Percentiles rank a stretch among this genome's conserved stretches.
Evolutionary conservation across 2,797 vertebrate species (phyloP).

Genomic region (Graptemys geographica): DNA sequence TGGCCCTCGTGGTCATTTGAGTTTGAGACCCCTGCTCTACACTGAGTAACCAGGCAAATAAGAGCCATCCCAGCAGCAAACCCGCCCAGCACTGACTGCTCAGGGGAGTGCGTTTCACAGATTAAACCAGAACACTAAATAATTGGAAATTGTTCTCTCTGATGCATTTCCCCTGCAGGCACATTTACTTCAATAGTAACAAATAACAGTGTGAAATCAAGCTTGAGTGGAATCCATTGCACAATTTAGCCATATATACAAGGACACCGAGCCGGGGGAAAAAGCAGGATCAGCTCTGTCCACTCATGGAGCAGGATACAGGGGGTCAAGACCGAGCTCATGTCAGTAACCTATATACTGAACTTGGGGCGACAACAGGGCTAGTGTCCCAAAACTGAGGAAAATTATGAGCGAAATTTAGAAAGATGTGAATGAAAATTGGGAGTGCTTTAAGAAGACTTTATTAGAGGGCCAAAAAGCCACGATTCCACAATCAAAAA

Average conservation of each 20-base stretch:
- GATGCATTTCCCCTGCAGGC: neutral
- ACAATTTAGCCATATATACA: neutral
- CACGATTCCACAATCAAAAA: neutral
- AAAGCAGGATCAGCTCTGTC: neutral
- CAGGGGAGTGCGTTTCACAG: neutral
- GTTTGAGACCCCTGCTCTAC: neutral
- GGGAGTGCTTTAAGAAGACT: neutral
- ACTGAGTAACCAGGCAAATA: neutral
- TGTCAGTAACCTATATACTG: neutral
- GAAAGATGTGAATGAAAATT: neutral
- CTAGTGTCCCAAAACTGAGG: neutral
- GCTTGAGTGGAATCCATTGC: no score
- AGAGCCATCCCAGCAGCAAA: neutral
- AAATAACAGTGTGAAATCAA: no score
- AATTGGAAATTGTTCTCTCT: neutral
- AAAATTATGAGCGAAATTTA: neutral
- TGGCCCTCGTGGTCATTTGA: no score
- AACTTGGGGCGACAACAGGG: accelerated
- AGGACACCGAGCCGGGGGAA: neutral
- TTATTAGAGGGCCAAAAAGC: neutral
- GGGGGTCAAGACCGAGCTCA: neutral
- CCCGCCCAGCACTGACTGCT: neutral
- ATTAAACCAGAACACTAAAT: neutral
- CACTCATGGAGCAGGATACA: no score
- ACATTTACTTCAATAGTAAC: no score